Base-by-base conservation (phyloP, 1,140 invertebrate species). In the Dinoponera quadriceps region DNA sequence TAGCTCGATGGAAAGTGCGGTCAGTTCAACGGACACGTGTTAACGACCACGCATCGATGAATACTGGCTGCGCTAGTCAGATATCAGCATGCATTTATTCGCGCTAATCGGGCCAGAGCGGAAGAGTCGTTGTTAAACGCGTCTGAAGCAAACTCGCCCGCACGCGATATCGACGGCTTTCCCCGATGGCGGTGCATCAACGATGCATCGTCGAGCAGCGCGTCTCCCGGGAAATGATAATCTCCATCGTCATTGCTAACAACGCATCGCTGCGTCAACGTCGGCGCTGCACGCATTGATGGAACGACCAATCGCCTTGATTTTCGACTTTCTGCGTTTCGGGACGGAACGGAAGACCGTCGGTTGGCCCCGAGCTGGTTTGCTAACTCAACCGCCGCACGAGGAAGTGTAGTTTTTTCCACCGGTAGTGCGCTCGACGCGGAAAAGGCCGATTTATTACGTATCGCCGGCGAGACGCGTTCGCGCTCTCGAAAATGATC, bases 191-290 rank as follows among this genome's bases (percentile, higher is more conserved):
- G 33, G 33, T 14, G 20, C 20, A 54, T 77, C 54, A 65, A 16
- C 59, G 33, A 77, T 77, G 65, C 73, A 66, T 51, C 20, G 14
- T 27, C 20, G 72, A 62, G 22, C 65, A 77, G 65, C 48, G 27
- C 65, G 65, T 20, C 38, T 77, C 18, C 48, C 60, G 33, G 60
- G 60, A 22, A 77, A 77, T 77, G 60, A 66, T 38, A 65, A 66
- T 25, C n/a, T 11, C 16, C 27, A 77, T 77, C 65, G 65, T 59
- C 27, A 77, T 77, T 77, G 73, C 60, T 77, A 77, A 77, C 33
- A 77, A 29, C 59, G 25, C 44, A 9, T 20, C 48, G 59, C 33
- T 7, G n/a, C n/a, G n/a, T n/a, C n/a, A 51, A 20, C 27, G 44
- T 4, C 3, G 44, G 44, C 18, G n/a, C 16, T 62, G 4, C 2